A percentile compares a stretch with the other conserved stretches of the same genome.
Evolutionary conservation across 2,113 vertebrate species (phyloP).

Genomic region (Podilymbus podiceps): DNA sequence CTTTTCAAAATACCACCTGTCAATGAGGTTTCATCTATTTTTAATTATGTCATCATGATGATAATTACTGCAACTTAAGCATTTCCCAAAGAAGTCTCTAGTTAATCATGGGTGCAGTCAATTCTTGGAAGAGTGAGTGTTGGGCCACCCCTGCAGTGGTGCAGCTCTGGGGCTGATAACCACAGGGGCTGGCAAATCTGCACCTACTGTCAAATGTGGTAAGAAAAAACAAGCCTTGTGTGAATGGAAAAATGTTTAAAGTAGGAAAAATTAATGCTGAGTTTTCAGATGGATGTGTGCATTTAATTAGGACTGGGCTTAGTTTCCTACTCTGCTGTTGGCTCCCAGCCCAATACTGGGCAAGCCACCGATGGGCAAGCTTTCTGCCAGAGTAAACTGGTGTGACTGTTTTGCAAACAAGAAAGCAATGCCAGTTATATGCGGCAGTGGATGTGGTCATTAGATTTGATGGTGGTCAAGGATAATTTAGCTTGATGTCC

Average conservation of each 20-base stretch:
- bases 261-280: not conserved
- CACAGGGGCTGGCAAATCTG: not conserved
- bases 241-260: not conserved
- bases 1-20: not conserved
- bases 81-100: not conserved
- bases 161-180: not conserved
- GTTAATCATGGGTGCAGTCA: not conserved
- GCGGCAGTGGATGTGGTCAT: not conserved
- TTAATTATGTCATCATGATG: not conserved
- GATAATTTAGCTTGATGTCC: not conserved
- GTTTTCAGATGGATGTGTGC: not conserved
- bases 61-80: not conserved
- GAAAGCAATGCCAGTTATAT: not conserved
- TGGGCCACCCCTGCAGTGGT: not conserved
- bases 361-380: not conserved
- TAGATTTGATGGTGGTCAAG: not conserved
- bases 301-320: not conserved
- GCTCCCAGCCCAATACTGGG: not conserved
- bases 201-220: not conserved
- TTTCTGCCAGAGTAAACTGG: conserved; percentile 6
- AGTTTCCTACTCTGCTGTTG: not conserved
- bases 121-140: not conserved
- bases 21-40: not conserved
- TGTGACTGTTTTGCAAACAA: not conserved
- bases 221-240: not conserved